Evolutionary conservation across 2,888 invertebrate species (phyloP).

Genomic region (Limnephilus auricula): DNA sequence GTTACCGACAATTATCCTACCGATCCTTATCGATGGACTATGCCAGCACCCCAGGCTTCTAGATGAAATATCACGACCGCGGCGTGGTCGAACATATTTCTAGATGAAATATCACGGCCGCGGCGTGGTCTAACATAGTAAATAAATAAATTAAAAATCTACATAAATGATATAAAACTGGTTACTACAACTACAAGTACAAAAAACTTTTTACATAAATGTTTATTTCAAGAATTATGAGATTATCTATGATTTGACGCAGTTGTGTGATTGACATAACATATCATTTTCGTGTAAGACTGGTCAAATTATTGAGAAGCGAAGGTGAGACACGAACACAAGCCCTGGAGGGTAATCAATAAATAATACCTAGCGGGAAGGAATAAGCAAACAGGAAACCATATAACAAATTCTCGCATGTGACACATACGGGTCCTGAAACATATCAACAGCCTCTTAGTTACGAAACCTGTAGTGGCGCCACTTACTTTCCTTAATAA

Average conservation of each 20-base stretch:
- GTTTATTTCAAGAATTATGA: background rate
- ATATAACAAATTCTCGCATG: conserved; percentile 12
- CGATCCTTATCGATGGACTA: too few species aligned
- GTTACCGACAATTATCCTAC: too few species aligned
- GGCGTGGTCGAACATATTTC: too few species aligned
- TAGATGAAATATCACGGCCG: too few species aligned
- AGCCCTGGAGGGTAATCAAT: background rate
- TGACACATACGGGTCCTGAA: background rate
- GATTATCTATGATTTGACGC: background rate
- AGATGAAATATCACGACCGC: background rate
- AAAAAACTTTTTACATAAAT: background rate
- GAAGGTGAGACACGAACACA: background rate
- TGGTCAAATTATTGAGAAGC: background rate
- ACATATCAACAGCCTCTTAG: conserved; percentile 24
- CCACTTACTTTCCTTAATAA: conserved; percentile 50
- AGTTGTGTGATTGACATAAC: background rate
- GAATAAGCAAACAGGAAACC: background rate
- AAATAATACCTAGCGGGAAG: background rate
- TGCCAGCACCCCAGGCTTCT: background rate
- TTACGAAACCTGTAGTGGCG: conserved; percentile 15
- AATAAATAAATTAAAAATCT: background rate
- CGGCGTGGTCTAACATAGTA: background rate
- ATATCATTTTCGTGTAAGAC: background rate
- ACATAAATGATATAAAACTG: background rate
- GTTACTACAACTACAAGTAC: background rate